phyloP scores from a whole-genome alignment of 1,140 invertebrate species.

The Drosophila elegans region DNA sequence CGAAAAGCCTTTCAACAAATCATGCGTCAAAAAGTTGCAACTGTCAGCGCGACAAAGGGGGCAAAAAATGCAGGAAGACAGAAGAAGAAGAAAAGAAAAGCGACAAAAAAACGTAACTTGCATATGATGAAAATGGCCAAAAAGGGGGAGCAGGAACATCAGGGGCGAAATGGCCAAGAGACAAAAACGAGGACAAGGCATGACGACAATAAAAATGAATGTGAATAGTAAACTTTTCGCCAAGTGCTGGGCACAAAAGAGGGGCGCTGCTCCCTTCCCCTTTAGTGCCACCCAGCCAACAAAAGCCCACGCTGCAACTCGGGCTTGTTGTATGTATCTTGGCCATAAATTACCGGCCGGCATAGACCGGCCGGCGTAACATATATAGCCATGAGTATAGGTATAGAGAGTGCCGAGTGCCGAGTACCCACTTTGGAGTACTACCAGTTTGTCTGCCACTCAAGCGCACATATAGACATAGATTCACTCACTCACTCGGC shows the following conservation, averaged over 20 bases:
- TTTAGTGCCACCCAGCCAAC: conserved; percentile 8
- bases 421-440: conserved; percentile 22
- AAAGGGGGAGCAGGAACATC: neutral
- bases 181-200: conserved; percentile 65
- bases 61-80: conserved; percentile 60
- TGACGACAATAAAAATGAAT: conserved; percentile 81
- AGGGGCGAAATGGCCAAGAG: conserved; percentile 53
- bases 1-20: conserved; percentile 78
- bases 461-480: conserved; percentile 23
- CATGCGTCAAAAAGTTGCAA: conserved; percentile 81
- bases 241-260: conserved; percentile 59
- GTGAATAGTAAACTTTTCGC: conserved; percentile 78
- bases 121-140: conserved; percentile 49
- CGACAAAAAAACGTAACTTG: conserved; percentile 47
- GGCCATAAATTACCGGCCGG: conserved; percentile 75
- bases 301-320: conserved; percentile 58
- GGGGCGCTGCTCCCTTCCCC: neutral
- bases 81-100: conserved; percentile 28
- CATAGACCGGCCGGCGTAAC: conserved; percentile 60
- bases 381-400: conserved; percentile 34
- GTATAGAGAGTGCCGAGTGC: conserved; percentile 1
- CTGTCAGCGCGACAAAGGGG: conserved; percentile 63
- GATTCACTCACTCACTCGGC: conserved; percentile 39
- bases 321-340: conserved; percentile 34
- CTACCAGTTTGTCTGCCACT: conserved; percentile 53